A percentile compares a stretch with the other conserved stretches of the same genome.
phyloP scores from a whole-genome alignment of 2,113 vertebrate species.

The Sminthopsis crassicaudata region DNA sequence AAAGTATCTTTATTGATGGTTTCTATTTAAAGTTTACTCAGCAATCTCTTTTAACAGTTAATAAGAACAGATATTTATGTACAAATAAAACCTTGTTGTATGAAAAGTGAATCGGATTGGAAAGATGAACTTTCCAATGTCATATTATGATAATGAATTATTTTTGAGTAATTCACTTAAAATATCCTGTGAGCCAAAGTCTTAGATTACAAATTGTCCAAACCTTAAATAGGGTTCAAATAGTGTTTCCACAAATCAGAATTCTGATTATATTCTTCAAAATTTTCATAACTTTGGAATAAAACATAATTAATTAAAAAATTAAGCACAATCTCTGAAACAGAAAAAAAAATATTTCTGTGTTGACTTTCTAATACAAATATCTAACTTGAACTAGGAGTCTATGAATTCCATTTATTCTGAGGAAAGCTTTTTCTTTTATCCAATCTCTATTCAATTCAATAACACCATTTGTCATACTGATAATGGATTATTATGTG shows the following conservation, averaged over 20 bases:
- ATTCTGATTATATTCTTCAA: conserved; percentile 39
- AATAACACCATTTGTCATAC: background rate
- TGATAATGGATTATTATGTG: background rate
- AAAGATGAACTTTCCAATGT: conserved; percentile 67
- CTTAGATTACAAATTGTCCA: conserved; percentile 70
- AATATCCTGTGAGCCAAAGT: conserved; percentile 70
- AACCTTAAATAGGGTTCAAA: conserved; percentile 64
- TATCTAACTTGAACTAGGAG: background rate
- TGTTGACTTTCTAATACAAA: background rate
- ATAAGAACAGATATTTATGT: conserved; percentile 73
- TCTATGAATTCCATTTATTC: background rate
- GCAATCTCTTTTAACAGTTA: conserved; percentile 78
- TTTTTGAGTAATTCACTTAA: conserved; percentile 72
- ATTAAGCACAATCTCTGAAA: background rate
- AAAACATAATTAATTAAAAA: background rate
- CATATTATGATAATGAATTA: conserved; percentile 69
- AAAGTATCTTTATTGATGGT: conserved; percentile 75
- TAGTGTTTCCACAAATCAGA: conserved; percentile 40
- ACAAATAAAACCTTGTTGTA: conserved; percentile 58
- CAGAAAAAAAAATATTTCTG: background rate
- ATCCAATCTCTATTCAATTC: background rate
- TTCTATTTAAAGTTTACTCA: conserved; percentile 77
- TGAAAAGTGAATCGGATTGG: conserved; percentile 57
- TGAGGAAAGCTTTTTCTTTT: background rate
- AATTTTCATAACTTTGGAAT: conserved; percentile 52